Percentiles rank a stretch among this genome's conserved stretches.
These are phyloP conservation scores for Orthonevra nobilis DNA, from an alignment of 2,888 invertebrate genomes.

Conservation along the genomic window DNA sequence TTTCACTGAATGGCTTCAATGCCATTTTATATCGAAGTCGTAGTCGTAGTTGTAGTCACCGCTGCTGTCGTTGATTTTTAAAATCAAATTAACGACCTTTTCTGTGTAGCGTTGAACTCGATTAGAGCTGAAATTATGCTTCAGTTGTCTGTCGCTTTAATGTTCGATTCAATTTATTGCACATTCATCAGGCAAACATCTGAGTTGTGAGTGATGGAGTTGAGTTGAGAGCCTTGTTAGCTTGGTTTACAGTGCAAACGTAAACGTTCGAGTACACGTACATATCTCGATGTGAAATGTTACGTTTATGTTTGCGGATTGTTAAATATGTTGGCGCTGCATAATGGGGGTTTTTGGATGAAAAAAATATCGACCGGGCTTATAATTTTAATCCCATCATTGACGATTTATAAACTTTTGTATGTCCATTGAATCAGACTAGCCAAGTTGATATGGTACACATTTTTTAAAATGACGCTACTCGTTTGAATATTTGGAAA, in stretches of 20 bases:
- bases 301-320: background rate
- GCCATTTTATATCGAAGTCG: background rate
- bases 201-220: slow-evolving; percentile 11
- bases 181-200: slow-evolving; percentile 35
- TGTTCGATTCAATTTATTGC: slow-evolving; percentile 52
- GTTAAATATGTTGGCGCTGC: no score
- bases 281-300: no score
- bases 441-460: no score
- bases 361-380: no score
- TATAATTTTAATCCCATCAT: no score
- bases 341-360: no score
- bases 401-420: no score
- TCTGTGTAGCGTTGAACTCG: slow-evolving; percentile 12
- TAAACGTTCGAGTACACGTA: no score
- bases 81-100: slow-evolving; percentile 49
- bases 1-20: slow-evolving; percentile 30
- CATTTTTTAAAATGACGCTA: no score
- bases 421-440: no score
- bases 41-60: background rate
- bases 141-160: slow-evolving; percentile 14
- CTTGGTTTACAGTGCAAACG: slow-evolving; percentile 35
- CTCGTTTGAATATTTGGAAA: no score
- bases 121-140: slow-evolving; percentile 30
- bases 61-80: slow-evolving; percentile 8
- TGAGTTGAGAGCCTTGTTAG: no score